phyloP scores from a whole-genome alignment of 2,888 invertebrate genomes.

The Amphipyra tragopoginis region DNA sequence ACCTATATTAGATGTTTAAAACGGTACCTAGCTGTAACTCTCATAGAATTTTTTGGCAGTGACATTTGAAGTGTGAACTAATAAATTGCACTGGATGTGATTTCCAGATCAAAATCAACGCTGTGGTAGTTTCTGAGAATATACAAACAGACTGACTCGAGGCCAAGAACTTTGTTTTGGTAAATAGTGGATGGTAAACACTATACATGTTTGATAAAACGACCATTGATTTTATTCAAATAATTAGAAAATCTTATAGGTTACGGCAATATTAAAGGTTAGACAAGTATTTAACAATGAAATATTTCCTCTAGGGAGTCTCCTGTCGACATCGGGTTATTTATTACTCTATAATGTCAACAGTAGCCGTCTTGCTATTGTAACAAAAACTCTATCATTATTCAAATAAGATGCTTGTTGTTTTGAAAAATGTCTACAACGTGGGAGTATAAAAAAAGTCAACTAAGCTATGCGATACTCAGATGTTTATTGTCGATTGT shows the following conservation, averaged over 20 bases:
- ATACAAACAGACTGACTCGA: not conserved
- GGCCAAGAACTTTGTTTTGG: not conserved
- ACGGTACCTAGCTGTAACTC: not conserved
- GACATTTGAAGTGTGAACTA: conserved; percentile 26
- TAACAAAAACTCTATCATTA: conserved; percentile 33
- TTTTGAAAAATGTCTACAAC: conserved; percentile 5
- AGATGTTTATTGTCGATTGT: conserved; percentile 43
- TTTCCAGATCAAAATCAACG: conserved; percentile 5
- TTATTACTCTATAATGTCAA: conserved; percentile 64
- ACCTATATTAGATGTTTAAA: conserved; percentile 16
- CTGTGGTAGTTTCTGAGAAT: conserved; percentile 25
- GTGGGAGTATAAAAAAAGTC: conserved; percentile 49
- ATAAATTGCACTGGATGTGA: conserved; percentile 23
- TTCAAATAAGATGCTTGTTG: conserved; percentile 32
- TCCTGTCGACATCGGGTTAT: conserved; percentile 62
- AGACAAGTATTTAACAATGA: conserved; percentile 56
- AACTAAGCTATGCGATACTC: conserved; percentile 23
- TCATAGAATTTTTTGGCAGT: not conserved
- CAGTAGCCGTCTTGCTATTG: conserved; percentile 35
- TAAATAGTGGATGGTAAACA: not conserved
- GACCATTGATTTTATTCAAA: conserved; percentile 29
- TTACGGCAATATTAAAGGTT: conserved; percentile 55
- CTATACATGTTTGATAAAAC: not conserved
- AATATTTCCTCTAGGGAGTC: conserved; percentile 56
- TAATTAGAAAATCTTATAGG: conserved; percentile 41